Base-by-base conservation (phyloP, 1,140 invertebrate genomes). In the Periplaneta americana region DNA sequence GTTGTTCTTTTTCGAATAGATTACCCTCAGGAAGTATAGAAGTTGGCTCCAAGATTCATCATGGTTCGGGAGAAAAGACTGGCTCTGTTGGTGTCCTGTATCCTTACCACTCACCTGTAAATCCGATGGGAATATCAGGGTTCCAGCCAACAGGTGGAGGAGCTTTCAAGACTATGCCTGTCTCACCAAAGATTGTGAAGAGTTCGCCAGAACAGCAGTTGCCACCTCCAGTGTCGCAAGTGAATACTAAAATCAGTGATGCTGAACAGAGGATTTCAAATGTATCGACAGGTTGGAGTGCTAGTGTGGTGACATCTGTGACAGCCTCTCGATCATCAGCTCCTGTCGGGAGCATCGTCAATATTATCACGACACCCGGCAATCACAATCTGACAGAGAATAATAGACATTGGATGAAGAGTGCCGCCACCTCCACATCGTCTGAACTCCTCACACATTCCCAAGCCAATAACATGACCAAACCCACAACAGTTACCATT, bases 161-260 rank as follows among this genome's bases (percentile, higher is more conserved):
- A 34, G 96, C 96, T 74, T 97, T 97, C 85, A 96, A 96, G 88
- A 95, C 95, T 15, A 96, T 96, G 90, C 95, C 95, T 9, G 88
- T 90, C 66, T 92, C 91, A 31, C 91, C 92, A 0, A 92, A 92
- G 88, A 88, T 81, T 57, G 81, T 81, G 34, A 81, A 81, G 74
- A 77, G 32, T 57, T 39, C 18, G 13, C 15, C 74, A n/a, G 81
- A 81, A 75, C 80, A 80, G 28, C 80, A 80, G 28, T 32, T 37
- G 33, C 22, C 22, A 66, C 48, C 77, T n/a, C 77, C 82, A 85
- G 79, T 66, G 32, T 79, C 80, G 34, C 33, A 82, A 77, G 33
- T 75, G n/a, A 82, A 75, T 35, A 17, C 66, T 22, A 75, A 80
- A 28, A 37, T 28, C 2, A 78, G 9, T 74, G 18, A 18, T 34